Percentiles rank a stretch among this genome's conserved stretches.
Evolutionary conservation across 2,113 vertebrate genomes (phyloP).

Genomic region (Nannospalax galili): DNA sequence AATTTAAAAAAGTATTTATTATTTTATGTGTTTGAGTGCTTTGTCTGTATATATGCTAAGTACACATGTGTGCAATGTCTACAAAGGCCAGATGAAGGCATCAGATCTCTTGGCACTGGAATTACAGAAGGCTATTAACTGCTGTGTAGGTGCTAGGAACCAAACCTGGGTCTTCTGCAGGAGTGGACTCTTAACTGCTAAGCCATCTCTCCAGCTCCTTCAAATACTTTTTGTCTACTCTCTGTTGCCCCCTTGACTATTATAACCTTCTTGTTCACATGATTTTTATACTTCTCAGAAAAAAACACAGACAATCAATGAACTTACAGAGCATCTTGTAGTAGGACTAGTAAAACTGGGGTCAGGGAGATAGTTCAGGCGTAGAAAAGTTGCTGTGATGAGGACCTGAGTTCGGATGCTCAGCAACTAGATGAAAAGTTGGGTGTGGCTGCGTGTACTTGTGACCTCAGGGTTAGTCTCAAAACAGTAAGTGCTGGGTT

Average conservation of each 20-base stretch:
- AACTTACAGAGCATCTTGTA: neutral
- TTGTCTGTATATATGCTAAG: too few relatives aligned
- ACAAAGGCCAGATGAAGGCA: too few relatives aligned
- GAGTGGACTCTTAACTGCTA: neutral
- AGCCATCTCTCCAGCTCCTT: neutral
- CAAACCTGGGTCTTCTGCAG: too few relatives aligned
- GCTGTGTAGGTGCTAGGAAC: too few relatives aligned
- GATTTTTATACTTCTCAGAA: conserved; percentile 31
- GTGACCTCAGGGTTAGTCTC: too few relatives aligned
- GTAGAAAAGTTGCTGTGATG: neutral
- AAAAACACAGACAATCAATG: conserved; percentile 1
- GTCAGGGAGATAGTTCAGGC: neutral
- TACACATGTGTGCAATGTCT: too few relatives aligned
- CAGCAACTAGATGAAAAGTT: neutral
- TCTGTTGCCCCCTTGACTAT: neutral
- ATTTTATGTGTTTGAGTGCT: too few relatives aligned
- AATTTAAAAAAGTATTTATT: neutral
- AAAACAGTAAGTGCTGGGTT: neutral
- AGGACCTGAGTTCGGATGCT: too few relatives aligned
- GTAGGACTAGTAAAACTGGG: neutral
- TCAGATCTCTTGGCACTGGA: too few relatives aligned
- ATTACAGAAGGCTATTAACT: too few relatives aligned
- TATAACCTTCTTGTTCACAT: neutral
- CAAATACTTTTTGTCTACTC: neutral
- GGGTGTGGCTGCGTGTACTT: too few relatives aligned